Evolutionary conservation across 1,140 invertebrate species (phyloP).

Genomic region (Brachystomella parvula): DNA sequence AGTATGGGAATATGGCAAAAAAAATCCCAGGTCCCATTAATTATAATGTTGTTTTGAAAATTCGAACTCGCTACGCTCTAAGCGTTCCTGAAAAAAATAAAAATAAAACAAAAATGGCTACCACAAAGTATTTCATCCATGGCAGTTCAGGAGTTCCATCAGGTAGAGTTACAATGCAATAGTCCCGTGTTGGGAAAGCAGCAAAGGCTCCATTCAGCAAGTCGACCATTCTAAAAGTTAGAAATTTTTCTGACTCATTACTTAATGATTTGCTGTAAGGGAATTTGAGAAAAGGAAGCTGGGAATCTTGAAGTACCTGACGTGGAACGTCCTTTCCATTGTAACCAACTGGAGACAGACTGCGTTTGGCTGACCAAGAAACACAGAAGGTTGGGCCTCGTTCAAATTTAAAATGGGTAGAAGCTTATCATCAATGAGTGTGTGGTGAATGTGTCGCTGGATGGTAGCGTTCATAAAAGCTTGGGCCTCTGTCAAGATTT

Average conservation of each 20-base stretch:
- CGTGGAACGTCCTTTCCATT: slow-evolving; percentile 54
- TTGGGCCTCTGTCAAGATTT: background rate
- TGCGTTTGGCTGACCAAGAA: slow-evolving; percentile 48
- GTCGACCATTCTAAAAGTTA: slow-evolving; percentile 49
- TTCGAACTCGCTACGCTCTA: background rate
- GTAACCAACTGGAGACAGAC: slow-evolving; percentile 56
- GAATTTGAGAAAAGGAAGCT: slow-evolving; percentile 1
- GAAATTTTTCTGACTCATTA: too few species aligned
- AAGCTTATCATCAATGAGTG: background rate
- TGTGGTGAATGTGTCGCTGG: background rate
- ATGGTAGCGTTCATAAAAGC: slow-evolving; percentile 4
- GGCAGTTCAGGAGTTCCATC: slow-evolving; percentile 52
- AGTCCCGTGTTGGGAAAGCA: slow-evolving; percentile 57
- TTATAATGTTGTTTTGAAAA: background rate
- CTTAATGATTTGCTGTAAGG: background rate
- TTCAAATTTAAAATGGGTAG: slow-evolving; percentile 14
- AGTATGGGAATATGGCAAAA: too few species aligned
- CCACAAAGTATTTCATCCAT: slow-evolving; percentile 56
- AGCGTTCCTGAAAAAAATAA: background rate
- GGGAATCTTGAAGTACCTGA: slow-evolving; percentile 41
- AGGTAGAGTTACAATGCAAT: slow-evolving; percentile 56
- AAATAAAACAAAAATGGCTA: slow-evolving; percentile 39
- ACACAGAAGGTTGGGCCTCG: slow-evolving; percentile 4
- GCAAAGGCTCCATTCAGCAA: slow-evolving; percentile 51
- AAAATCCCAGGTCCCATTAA: slow-evolving; percentile 27